Evolutionary conservation across 2,113 vertebrate species (phyloP).

Genomic region (Plecturocebus donacophilus): DNA sequence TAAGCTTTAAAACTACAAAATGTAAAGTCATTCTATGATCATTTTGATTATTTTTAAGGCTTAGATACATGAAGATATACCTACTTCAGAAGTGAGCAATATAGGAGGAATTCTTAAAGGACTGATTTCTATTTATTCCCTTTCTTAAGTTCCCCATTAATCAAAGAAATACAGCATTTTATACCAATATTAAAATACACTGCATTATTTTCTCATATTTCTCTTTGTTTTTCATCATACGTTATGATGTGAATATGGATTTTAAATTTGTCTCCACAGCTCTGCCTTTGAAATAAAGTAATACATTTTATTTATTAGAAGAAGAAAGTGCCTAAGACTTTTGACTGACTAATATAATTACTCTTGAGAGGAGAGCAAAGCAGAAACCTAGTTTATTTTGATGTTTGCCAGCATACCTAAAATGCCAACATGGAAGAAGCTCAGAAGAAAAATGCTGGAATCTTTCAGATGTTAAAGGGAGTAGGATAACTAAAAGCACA

Average conservation of each 20-base stretch:
- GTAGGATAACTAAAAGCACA: conserved; percentile 71
- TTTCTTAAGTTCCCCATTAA: conserved; percentile 33
- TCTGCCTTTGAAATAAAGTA: conserved; percentile 66
- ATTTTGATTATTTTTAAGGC: not conserved
- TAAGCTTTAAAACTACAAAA: not conserved
- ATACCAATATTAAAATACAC: conserved; percentile 59
- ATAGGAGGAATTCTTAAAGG: conserved; percentile 2
- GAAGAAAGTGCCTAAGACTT: conserved; percentile 53
- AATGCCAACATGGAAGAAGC: conserved; percentile 67
- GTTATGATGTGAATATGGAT: conserved; percentile 52
- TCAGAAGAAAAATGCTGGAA: conserved; percentile 68
- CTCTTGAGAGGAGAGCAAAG: conserved; percentile 52
- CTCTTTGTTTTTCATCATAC: conserved; percentile 57
- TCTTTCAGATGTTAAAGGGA: conserved; percentile 68
- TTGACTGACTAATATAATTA: conserved; percentile 67
- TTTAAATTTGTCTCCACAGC: conserved; percentile 70
- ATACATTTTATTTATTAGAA: conserved; percentile 68
- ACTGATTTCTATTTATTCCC: not conserved
- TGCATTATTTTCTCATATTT: conserved; percentile 62
- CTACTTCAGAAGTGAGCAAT: not conserved
- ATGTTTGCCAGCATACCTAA: conserved; percentile 64
- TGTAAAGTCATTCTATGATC: not conserved
- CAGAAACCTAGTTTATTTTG: conserved; percentile 78
- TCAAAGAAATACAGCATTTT: conserved; percentile 11
- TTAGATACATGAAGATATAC: not conserved